These are phyloP conservation scores for Apocrypta bakeri DNA, from an alignment of 1,140 invertebrate species.

Conservation along the genomic window DNA sequence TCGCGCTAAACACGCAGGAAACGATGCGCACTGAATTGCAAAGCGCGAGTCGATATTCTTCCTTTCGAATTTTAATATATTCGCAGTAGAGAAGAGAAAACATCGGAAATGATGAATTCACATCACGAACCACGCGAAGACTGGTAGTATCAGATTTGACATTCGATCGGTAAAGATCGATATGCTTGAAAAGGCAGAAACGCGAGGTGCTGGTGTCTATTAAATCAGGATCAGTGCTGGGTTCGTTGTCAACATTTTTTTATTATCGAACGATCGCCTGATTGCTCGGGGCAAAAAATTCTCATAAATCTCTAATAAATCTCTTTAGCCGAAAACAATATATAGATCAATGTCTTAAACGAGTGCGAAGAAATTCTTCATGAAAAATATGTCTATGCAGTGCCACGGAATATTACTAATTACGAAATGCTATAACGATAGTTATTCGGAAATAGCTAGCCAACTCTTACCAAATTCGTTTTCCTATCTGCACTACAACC, in stretches of 20 bases:
- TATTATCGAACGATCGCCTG: neutral
- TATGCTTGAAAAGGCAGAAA: neutral
- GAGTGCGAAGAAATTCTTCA: no score
- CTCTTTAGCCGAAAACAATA: neutral
- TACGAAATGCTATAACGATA: neutral
- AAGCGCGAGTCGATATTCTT: slow-evolving; percentile 31
- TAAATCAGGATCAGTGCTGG: neutral
- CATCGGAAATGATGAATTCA: slow-evolving; percentile 23
- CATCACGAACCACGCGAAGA: slow-evolving; percentile 7
- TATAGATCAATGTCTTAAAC: neutral
- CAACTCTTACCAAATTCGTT: no score
- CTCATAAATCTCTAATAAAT: no score
- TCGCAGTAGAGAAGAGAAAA: neutral
- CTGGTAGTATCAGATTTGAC: slow-evolving; percentile 1
- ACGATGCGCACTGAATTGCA: slow-evolving; percentile 40
- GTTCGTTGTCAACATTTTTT: neutral
- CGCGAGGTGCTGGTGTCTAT: neutral
- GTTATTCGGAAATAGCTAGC: neutral
- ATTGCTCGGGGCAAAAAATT: no score
- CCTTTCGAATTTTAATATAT: slow-evolving; percentile 42
- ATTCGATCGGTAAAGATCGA: neutral
- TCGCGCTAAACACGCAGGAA: neutral
- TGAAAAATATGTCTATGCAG: neutral
- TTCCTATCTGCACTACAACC: no score
- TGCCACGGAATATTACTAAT: neutral